Percentiles rank a stretch among this genome's conserved stretches.
Conservation (phyloP, 2,888 invertebrate species). For the Parapristionchus giblindavisi region DNA sequence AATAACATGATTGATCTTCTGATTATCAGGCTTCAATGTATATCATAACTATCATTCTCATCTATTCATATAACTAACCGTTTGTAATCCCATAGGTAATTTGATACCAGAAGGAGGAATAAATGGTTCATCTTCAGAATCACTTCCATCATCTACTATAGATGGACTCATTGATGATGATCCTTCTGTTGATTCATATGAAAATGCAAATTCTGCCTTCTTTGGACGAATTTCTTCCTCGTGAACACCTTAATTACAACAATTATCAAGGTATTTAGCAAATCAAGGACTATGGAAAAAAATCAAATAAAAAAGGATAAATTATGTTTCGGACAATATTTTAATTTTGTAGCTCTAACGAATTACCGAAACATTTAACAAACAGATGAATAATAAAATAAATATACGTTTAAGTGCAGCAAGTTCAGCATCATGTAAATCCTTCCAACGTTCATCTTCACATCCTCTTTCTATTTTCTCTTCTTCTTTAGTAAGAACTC, state of each 20-base stretch:
- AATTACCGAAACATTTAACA: too few relatives aligned
- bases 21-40: slow-evolving; percentile 59
- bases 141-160: slow-evolving; percentile 50
- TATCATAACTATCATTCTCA: not conserved
- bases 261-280: too few relatives aligned
- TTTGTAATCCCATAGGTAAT: slow-evolving; percentile 79
- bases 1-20: slow-evolving; percentile 78
- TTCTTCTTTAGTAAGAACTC: slow-evolving; percentile 41
- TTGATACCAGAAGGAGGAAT: slow-evolving; percentile 80
- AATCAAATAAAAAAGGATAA: too few relatives aligned
- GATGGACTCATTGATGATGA: not conserved
- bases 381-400: too few relatives aligned
- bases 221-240: slow-evolving; percentile 36
- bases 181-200: slow-evolving; percentile 2
- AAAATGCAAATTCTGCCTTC: slow-evolving; percentile 31
- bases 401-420: slow-evolving; percentile 30
- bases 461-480: slow-evolving; percentile 87
- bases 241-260: slow-evolving; percentile 25
- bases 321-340: too few relatives aligned
- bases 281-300: too few relatives aligned
- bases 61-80: slow-evolving; percentile 63
- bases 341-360: too few relatives aligned
- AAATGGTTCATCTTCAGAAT: slow-evolving; percentile 77
- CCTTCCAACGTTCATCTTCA: slow-evolving; percentile 92
- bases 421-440: slow-evolving; percentile 68